Conservation (phyloP, 2,113 vertebrate species). For the Choloepus hoffmanni region DNA sequence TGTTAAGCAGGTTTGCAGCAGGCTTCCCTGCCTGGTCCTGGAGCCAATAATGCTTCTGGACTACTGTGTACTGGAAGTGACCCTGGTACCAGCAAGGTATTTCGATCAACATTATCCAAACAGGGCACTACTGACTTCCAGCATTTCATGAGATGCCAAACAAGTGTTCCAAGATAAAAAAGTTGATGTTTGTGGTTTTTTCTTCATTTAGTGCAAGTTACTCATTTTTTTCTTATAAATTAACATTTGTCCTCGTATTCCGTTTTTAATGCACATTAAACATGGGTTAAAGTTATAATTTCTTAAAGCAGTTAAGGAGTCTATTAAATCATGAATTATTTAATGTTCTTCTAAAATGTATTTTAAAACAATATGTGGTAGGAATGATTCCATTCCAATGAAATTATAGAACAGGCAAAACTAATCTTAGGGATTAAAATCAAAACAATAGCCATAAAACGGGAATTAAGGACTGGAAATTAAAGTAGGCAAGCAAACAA, state of each 20-base stretch:
- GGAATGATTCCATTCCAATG: no score
- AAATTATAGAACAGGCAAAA: neutral
- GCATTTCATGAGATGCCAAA: neutral
- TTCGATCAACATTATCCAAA: neutral
- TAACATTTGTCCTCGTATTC: neutral
- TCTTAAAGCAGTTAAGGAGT: no score
- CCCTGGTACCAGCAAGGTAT: neutral
- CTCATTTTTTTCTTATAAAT: neutral
- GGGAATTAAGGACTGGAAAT: neutral
- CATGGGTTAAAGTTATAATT: neutral
- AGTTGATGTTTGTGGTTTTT: neutral
- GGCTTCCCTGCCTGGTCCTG: neutral
- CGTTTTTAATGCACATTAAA: neutral
- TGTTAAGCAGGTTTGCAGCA: neutral
- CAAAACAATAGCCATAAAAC: neutral
- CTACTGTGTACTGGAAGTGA: neutral
- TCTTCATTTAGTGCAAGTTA: neutral
- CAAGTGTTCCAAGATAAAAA: neutral
- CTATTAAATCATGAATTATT: neutral
- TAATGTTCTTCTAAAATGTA: conserved; percentile 24
- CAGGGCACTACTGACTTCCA: neutral
- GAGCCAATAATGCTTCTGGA: neutral
- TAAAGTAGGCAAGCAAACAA: neutral
- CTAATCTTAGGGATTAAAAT: neutral
- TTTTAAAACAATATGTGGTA: neutral